phyloP scores from a whole-genome alignment of 2,797 vertebrate species.

The Enteromius radiatus region DNA sequence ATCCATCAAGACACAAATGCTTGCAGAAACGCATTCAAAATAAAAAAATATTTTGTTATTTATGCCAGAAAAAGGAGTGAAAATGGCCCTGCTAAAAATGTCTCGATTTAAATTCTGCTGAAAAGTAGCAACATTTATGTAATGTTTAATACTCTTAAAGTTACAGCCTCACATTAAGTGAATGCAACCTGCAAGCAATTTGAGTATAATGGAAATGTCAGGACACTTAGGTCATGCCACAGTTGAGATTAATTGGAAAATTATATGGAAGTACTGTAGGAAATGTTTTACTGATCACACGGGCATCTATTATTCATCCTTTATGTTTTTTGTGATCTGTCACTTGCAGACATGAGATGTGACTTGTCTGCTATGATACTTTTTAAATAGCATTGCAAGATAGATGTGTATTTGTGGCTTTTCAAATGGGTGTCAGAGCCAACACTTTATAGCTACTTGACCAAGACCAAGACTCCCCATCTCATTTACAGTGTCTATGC shows the following conservation, averaged over 20 bases:
- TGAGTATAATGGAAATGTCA: slow-evolving; percentile 54
- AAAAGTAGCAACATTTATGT: slow-evolving; percentile 8
- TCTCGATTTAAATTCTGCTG: neutral
- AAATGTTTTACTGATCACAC: neutral
- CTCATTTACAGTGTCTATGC: neutral
- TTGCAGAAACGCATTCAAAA: neutral
- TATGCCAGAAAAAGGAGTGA: neutral
- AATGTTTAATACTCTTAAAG: slow-evolving; percentile 24
- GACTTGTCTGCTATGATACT: neutral
- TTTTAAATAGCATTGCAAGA: slow-evolving; percentile 3
- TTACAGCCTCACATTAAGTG: slow-evolving; percentile 44
- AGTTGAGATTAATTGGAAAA: slow-evolving; percentile 45
- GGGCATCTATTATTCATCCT: neutral
- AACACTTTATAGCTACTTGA: neutral
- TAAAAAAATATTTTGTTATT: neutral
- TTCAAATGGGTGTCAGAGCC: neutral
- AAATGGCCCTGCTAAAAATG: neutral
- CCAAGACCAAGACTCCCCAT: neutral
- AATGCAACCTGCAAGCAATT: slow-evolving; percentile 57
- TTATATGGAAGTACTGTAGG: slow-evolving; percentile 15
- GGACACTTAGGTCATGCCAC: slow-evolving; percentile 53
- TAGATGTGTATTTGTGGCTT: neutral
- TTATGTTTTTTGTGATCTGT: neutral
- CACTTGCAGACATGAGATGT: neutral
- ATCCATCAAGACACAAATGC: neutral